phyloP scores from a whole-genome alignment of 1,140 invertebrate species.

The Cotesia glomerata region DNA sequence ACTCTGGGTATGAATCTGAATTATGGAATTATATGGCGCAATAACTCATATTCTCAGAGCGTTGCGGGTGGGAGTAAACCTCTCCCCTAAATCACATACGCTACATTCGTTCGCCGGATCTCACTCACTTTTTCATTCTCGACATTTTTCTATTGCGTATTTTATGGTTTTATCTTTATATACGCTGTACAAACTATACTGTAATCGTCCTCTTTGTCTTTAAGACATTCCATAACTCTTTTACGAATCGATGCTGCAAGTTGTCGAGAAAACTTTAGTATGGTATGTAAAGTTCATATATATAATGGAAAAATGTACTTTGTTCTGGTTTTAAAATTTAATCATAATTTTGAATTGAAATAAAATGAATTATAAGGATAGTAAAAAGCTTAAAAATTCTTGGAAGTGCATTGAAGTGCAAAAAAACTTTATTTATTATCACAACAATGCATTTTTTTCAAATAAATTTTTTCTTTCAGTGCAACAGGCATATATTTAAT shows the following conservation, averaged over 20 bases:
- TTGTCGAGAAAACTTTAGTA: no score
- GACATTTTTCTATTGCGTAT: slow-evolving; percentile 15
- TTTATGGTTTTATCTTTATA: not conserved
- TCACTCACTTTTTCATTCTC: slow-evolving; percentile 29
- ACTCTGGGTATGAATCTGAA: slow-evolving; percentile 56
- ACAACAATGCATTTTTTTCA: no score
- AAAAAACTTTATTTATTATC: no score
- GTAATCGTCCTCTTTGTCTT: not conserved
- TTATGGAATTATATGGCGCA: slow-evolving; percentile 56
- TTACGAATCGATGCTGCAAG: not conserved
- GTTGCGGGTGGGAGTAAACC: slow-evolving; percentile 41
- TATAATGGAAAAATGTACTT: no score
- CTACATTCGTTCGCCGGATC: slow-evolving; percentile 47
- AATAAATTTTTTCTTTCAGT: no score
- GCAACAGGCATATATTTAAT: no score
- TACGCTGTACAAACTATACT: not conserved
- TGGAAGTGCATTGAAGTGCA: no score
- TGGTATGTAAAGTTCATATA: no score
- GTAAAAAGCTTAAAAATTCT: no score
- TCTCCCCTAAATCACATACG: slow-evolving; percentile 47
- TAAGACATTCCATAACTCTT: not conserved
- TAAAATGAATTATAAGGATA: no score
- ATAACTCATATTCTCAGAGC: slow-evolving; percentile 53
- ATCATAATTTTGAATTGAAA: no score
- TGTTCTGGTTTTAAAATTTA: no score